Base-by-base conservation (phyloP, 1,140 invertebrate genomes). In the Drosophila orena region DNA sequence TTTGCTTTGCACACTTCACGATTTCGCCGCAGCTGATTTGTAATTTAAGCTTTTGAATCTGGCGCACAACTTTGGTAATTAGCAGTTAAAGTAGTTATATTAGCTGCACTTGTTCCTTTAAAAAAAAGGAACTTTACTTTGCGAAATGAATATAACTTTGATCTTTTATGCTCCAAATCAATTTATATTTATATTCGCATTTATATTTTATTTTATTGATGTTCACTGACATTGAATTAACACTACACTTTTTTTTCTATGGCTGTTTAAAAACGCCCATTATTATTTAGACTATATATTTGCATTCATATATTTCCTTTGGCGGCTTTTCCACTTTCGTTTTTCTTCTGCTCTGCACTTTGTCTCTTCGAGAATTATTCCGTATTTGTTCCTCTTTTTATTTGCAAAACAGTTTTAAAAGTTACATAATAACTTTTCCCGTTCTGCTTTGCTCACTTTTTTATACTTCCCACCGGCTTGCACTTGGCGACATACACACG, bases 381-480 rank as follows among this genome's bases (percentile, higher is more conserved):
- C 8, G 40, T 44, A 34, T 61, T 24, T 58, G 52, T 76, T 53
- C 4, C 40, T 49, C 17, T 40, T 64, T 61, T 69, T 64, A 44
- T 59, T 42, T 46, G 49, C 17, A 42, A 60, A 44, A 53, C 22
- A 15, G 17, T 58, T 55, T 50, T 40, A 55, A 46, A 52, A 53
- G 66, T 85, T 85, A 68, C 73, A 85, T 74, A 85, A 85, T 59
- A 54, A 53, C 47, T 73, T 50, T 44, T 52, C 24, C 62, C 47
- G 30, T 77, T 77, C 54, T 76, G 66, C 66, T 69, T 68, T 68
- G 40, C 43, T 30, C 42, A 22, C 24, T 38, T 60, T 57, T 79
- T 79, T 50, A 14, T 64, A 35, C 56, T 75, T 57, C 34, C 60
- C 27, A 60, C 64, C 64, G 64, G 46, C 27, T 58, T 62, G 54